These are phyloP conservation scores for Drusus annulatus DNA, from an alignment of 1,140 invertebrate genomes.

Conservation along the genomic window DNA sequence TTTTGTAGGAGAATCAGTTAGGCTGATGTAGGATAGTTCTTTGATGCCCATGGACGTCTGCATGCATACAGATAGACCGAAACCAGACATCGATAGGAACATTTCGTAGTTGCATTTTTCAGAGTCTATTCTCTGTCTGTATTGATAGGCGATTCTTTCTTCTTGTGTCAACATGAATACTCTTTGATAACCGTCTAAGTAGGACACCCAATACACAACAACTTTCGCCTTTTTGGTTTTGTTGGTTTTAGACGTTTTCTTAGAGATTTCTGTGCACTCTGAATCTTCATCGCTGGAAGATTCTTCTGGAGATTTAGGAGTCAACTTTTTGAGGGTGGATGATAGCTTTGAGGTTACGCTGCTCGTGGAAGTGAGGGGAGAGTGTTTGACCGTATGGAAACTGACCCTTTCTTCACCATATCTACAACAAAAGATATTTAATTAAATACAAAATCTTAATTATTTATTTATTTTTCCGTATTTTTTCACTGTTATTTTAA, in stretches of 20 bases:
- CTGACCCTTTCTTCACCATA: constrained; percentile 80
- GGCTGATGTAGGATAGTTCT: constrained; percentile 79
- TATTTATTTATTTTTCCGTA: background rate
- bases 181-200: constrained; percentile 82
- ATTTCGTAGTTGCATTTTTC: constrained; percentile 80
- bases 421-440: constrained; percentile 65
- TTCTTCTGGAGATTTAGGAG: constrained; percentile 67
- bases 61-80: constrained; percentile 79
- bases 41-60: constrained; percentile 64
- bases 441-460: background rate
- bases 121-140: constrained; percentile 79
- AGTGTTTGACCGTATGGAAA: constrained; percentile 76
- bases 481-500: too few species aligned
- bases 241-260: constrained; percentile 67
- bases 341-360: constrained; percentile 70
- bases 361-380: constrained; percentile 65
- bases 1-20: constrained; percentile 79
- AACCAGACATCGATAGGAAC: constrained; percentile 79
- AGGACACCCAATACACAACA: constrained; percentile 88
- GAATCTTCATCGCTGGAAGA: constrained; percentile 72
- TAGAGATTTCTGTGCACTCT: constrained; percentile 64
- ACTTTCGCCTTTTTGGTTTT: constrained; percentile 74
- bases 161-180: constrained; percentile 88
- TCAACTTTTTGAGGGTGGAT: constrained; percentile 68
- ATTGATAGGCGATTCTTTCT: constrained; percentile 79